Evolutionary conservation across 2,113 vertebrate genomes (phyloP), one percentile per base, ranked within the genome.

Genomic region (Laterallus jamaicensis): DNA sequence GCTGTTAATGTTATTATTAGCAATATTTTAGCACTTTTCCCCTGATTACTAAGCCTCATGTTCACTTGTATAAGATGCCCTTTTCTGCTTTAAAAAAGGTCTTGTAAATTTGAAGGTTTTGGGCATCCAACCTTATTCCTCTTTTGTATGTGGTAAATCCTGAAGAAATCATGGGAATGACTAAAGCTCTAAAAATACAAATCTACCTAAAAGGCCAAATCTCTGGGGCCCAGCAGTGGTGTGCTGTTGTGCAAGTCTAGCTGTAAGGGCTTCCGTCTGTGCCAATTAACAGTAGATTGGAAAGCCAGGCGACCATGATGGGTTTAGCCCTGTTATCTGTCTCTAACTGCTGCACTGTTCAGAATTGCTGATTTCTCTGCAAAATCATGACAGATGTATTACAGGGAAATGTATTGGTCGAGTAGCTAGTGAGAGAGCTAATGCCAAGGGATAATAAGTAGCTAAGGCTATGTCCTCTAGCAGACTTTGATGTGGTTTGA

Each of bases 181-280:
- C 75, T 95, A 75, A 92, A 95, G 82, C 79, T 92, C 92, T 92
- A 89, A 93, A 94, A 92, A 95, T 96, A 97, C 62, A 68, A 50
- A 73, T 73, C 62, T 88, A 73, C 58, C 55, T 92, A 88, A 93
- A 78, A 82, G 62, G 29, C 59, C 0, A 3, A 93, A 68, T 93
- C 93, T 96, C 93, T 66, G 40, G 80, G 90, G 92, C 49, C 66
- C 54, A 66, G 70, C 86, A 87, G 44, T 66, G 62, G 29, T 2
- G 17, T 40, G 55, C 73, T 81, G 66, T 60, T 92, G 66, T 87
- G 70, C 70, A 85, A 79, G 50, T 54, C 62, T 32, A 79, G 74
- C 50, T 94, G 58, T 59, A 32, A 60, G 76, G 86, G 77, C 63
- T 92, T 78, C 75, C 11, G 6, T 62, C 88, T 68, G 37, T 83